Evolutionary conservation across 30 jellyfish, hydroid and myxozoan species (phyloP).

Genomic region (Chrysaora quinquecirrha): DNA sequence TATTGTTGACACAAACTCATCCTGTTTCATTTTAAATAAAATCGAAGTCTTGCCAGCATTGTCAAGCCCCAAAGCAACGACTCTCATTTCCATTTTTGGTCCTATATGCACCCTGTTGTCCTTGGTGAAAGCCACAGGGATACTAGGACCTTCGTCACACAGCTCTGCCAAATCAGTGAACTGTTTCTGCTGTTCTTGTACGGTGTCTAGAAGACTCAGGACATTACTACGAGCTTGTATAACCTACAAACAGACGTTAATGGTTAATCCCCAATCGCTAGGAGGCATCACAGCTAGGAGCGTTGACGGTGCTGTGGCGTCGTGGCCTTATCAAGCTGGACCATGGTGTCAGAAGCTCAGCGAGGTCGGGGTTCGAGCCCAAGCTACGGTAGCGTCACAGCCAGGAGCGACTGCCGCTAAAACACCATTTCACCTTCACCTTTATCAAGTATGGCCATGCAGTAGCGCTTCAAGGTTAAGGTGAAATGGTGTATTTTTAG

Average conservation of each 20-base stretch:
- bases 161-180: slow-evolving; percentile 89
- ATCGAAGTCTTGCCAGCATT: slow-evolving; percentile 98
- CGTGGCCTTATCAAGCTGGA: no score
- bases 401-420: no score
- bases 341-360: no score
- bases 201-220: slow-evolving; percentile 86
- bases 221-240: slow-evolving; percentile 85
- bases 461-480: no score
- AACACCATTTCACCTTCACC: no score
- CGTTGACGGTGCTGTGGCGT: no score
- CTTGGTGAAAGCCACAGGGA: slow-evolving; percentile 93
- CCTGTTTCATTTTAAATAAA: slow-evolving; percentile 85
- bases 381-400: no score
- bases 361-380: no score
- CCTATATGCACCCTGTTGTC: slow-evolving; percentile 99
- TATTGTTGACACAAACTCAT: slow-evolving; percentile 92
- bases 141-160: slow-evolving; percentile 84
- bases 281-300: no score
- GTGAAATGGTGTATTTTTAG: no score
- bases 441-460: no score
- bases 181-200: slow-evolving; percentile 86
- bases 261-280: no score
- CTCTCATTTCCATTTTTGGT: slow-evolving; percentile 98
- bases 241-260: slow-evolving; percentile 69
- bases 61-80: slow-evolving; percentile 95